Evolutionary conservation across 2,113 vertebrate species (phyloP).

Genomic region (Pelodiscus sinensis): DNA sequence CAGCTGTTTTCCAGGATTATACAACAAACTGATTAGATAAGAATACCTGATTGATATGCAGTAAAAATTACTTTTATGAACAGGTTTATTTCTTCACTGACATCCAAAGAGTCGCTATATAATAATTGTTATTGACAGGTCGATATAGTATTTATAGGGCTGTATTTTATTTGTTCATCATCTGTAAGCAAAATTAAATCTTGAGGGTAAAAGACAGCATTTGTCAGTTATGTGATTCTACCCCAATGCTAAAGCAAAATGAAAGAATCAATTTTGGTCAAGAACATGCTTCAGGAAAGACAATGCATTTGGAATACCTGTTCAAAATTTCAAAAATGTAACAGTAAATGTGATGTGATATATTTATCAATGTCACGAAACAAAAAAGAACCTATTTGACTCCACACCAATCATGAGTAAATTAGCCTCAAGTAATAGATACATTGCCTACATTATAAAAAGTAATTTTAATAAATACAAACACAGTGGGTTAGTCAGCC

Average conservation of each 20-base stretch:
- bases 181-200: too few species aligned
- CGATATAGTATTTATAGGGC: too few species aligned
- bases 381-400: not conserved
- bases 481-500: not conserved
- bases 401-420: not conserved
- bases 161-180: too few species aligned
- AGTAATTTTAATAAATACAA: not conserved
- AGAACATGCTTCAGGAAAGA: too few species aligned
- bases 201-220: too few species aligned
- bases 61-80: not conserved
- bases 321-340: too few species aligned
- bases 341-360: too few species aligned
- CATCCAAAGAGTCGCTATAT: not conserved
- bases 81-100: not conserved
- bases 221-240: too few species aligned
- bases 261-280: too few species aligned
- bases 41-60: not conserved
- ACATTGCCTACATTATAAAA: not conserved
- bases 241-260: too few species aligned
- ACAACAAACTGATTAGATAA: not conserved
- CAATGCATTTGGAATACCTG: too few species aligned
- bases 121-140: not conserved
- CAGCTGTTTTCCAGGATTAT: not conserved
- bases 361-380: not conserved
- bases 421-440: not conserved